These are phyloP conservation scores for Anniella stebbinsi DNA, from an alignment of 2,797 vertebrate species.

Conservation along the genomic window DNA sequence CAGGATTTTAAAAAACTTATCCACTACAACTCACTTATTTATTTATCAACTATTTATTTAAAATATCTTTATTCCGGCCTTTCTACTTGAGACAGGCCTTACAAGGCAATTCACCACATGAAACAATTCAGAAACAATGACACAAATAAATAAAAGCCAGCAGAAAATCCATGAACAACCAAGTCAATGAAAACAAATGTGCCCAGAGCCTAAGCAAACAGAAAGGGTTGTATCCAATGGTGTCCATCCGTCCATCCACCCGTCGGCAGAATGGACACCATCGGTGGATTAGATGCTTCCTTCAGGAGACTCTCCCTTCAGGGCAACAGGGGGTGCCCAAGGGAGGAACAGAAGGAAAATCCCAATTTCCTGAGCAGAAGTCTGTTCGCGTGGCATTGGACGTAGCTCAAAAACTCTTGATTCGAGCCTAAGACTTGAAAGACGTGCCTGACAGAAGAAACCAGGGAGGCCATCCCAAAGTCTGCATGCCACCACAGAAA, in stretches of 20 bases:
- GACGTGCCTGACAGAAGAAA: background rate
- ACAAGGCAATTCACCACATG: background rate
- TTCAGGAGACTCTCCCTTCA: background rate
- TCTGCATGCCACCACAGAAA: background rate
- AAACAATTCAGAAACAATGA: background rate
- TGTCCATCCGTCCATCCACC: too few species aligned
- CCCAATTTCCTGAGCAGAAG: background rate
- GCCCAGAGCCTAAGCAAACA: background rate
- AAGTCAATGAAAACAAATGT: background rate
- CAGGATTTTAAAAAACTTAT: background rate
- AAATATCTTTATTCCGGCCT: background rate
- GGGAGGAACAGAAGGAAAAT: background rate
- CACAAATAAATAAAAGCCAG: background rate
- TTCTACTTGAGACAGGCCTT: background rate
- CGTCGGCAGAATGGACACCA: background rate
- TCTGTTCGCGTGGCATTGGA: background rate
- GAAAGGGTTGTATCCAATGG: too few species aligned
- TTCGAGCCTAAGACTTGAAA: background rate
- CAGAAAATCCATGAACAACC: background rate
- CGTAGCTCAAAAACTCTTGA: background rate
- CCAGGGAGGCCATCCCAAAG: background rate
- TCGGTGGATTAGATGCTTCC: background rate
- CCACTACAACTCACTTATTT: background rate
- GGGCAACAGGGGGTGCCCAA: background rate
- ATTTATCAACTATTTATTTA: background rate